Percentiles rank a stretch among this genome's conserved stretches.
phyloP scores from a whole-genome alignment of 2,888 invertebrate species.

The Marronus borbonicus region DNA sequence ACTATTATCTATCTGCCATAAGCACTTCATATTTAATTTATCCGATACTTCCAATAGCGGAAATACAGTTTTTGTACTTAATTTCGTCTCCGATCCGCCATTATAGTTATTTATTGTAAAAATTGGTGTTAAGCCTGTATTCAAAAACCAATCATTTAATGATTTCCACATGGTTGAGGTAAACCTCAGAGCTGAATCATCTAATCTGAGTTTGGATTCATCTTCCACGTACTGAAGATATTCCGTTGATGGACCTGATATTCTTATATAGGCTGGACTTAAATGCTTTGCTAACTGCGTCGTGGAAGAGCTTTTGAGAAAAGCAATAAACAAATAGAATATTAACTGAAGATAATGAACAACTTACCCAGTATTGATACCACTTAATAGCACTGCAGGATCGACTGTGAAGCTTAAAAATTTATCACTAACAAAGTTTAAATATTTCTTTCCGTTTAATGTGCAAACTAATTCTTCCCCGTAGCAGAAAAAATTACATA shows the following conservation, averaged over 20 bases:
- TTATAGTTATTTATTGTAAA: constrained; percentile 78
- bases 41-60: constrained; percentile 80
- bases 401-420: constrained; percentile 84
- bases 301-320: constrained; percentile 71
- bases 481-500: neutral
- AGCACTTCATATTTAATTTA: constrained; percentile 76
- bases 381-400: constrained; percentile 76
- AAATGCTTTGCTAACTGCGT: constrained; percentile 79
- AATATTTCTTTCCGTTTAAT: constrained; percentile 75
- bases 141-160: constrained; percentile 72
- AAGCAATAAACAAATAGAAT: constrained; percentile 5
- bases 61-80: constrained; percentile 80
- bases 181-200: constrained; percentile 60
- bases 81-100: constrained; percentile 71
- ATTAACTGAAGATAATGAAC: neutral
- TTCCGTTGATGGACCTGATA: constrained; percentile 80
- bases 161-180: constrained; percentile 66
- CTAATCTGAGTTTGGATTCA: constrained; percentile 50
- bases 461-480: constrained; percentile 65
- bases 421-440: constrained; percentile 78
- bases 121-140: constrained; percentile 77
- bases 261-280: constrained; percentile 81
- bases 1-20: constrained; percentile 86
- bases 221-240: constrained; percentile 68
- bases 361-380: constrained; percentile 69